A percentile compares a stretch with the other conserved stretches of the same genome.
These are phyloP conservation scores for Eonycteris spelaea DNA, from an alignment of 2,113 vertebrate genomes.

Conservation along the genomic window DNA sequence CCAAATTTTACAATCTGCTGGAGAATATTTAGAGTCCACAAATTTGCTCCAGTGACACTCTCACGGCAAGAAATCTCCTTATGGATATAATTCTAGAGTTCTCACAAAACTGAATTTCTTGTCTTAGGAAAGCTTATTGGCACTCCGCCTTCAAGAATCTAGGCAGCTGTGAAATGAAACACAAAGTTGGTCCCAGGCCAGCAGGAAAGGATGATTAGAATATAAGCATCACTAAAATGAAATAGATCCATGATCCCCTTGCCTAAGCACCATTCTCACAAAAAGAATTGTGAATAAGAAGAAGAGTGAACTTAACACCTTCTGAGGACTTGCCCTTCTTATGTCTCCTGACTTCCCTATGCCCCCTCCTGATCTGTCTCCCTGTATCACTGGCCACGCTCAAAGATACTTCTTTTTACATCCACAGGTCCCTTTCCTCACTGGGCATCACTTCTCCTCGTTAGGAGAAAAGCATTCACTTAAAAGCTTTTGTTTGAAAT, in stretches of 20 bases:
- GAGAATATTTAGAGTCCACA: neutral
- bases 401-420: neutral
- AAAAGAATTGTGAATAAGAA: neutral
- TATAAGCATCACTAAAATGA: neutral
- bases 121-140: neutral
- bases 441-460: neutral
- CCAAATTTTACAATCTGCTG: slow-evolving; percentile 25
- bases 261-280: neutral
- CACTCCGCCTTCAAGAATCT: neutral
- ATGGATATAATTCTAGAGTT: neutral
- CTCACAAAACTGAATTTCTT: neutral
- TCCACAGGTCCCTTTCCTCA: neutral
- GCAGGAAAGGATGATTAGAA: neutral
- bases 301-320: neutral
- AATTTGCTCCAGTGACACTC: neutral
- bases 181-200: neutral
- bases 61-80: neutral
- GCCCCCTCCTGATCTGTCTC: neutral
- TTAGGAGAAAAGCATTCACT: neutral
- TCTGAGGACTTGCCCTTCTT: neutral
- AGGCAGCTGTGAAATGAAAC: neutral
- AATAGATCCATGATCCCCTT: neutral
- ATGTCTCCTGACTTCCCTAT: neutral
- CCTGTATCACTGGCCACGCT: no score
- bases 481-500: neutral